Conservation (phyloP, 2,888 invertebrate species). For the Ctenicera cuprea region DNA sequence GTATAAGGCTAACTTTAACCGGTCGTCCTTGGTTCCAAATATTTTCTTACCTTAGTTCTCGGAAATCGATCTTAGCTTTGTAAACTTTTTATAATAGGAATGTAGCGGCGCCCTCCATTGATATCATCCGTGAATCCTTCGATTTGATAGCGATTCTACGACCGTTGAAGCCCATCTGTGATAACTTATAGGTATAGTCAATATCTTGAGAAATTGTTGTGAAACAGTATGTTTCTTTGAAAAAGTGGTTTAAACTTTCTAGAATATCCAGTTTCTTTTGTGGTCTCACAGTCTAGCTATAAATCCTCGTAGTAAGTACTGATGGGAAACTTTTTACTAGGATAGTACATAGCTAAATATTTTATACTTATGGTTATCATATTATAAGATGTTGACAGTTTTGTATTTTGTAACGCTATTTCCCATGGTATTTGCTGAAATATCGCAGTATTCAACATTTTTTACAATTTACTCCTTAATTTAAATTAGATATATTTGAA, state of each 20-base stretch:
- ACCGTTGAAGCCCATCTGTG: not conserved
- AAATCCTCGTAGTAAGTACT: slow-evolving; percentile 33
- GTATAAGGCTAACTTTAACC: slow-evolving; percentile 30
- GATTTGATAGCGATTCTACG: not conserved
- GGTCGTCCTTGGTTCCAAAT: slow-evolving; percentile 54
- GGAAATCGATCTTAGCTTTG: slow-evolving; percentile 41
- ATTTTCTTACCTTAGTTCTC: slow-evolving; percentile 46
- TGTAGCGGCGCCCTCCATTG: slow-evolving; percentile 8
- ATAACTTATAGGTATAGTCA: not conserved
- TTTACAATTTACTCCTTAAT: not conserved
- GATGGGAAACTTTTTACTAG: slow-evolving; percentile 39
- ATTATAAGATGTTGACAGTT: slow-evolving; percentile 40
- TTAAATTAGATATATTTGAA: too few species aligned
- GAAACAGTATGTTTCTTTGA: slow-evolving; percentile 40
- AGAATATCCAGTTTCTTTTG: slow-evolving; percentile 49
- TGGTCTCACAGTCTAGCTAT: slow-evolving; percentile 40
- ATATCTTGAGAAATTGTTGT: slow-evolving; percentile 35
- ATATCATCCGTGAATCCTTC: not conserved
- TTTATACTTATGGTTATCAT: slow-evolving; percentile 31
- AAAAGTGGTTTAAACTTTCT: slow-evolving; percentile 51
- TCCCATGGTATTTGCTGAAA: slow-evolving; percentile 21
- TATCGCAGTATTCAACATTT: not conserved
- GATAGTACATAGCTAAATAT: slow-evolving; percentile 37
- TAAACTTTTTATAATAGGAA: slow-evolving; percentile 21
- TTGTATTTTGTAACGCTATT: slow-evolving; percentile 2